A percentile compares a stretch with the other conserved stretches of the same genome.
Conservation (phyloP, 2,113 vertebrate genomes). For the Pontoporia blainvillei region DNA sequence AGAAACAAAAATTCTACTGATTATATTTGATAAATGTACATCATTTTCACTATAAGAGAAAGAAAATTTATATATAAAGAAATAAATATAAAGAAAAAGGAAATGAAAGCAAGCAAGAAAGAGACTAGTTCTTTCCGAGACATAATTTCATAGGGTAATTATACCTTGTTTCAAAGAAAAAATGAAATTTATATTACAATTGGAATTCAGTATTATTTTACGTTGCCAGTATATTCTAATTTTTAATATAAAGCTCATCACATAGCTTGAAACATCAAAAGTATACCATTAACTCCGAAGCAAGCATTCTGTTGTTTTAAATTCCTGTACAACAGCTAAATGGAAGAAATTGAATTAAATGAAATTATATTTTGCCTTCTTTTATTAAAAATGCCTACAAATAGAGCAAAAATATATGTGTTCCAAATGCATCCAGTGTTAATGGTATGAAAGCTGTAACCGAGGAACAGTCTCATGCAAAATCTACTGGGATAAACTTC, state of each 20-base stretch:
- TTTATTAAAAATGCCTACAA: conserved; percentile 31
- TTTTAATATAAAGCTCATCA: not conserved
- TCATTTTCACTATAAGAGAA: not conserved
- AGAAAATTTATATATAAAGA: not conserved
- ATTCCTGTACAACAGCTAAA: not conserved
- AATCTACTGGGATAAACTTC: conserved; percentile 32
- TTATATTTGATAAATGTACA: not conserved
- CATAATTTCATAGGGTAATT: not conserved
- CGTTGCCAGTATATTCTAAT: not conserved
- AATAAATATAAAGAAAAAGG: not conserved
- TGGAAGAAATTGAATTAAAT: conserved; percentile 15
- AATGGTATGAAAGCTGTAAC: not conserved
- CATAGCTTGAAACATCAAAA: not conserved
- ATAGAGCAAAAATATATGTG: not conserved
- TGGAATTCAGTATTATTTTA: not conserved
- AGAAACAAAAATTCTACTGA: not conserved
- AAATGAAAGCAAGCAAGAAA: not conserved
- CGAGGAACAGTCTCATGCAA: conserved; percentile 13
- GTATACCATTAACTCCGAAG: not conserved
- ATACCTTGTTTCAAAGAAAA: not conserved
- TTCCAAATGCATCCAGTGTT: not conserved
- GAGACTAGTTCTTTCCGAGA: not conserved
- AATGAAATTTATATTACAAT: not conserved
- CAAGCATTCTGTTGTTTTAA: not conserved
- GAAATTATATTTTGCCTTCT: not conserved